Conservation (phyloP, 2,888 invertebrate genomes). For the Nephrocerus scutellatus region DNA sequence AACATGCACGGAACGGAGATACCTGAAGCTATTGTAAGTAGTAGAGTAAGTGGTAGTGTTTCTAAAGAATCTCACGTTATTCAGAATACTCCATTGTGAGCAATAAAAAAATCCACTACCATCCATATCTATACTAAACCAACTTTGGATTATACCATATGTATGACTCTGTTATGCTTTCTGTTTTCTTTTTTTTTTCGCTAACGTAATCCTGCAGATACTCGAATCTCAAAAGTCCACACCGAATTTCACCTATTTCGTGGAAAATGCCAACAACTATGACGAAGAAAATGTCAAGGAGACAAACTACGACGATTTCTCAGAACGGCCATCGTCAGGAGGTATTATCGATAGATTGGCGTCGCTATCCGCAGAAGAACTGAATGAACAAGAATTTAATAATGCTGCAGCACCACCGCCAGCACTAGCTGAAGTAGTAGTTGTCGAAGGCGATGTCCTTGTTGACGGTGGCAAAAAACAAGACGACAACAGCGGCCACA, state of each 20-base stretch:
- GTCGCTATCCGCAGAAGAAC: constrained; percentile 32
- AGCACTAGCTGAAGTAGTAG: too few species aligned
- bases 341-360: constrained; percentile 22
- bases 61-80: too few species aligned
- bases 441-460: constrained; percentile 8
- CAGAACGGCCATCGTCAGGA: constrained; percentile 25
- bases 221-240: constrained; percentile 38
- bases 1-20: too few species aligned
- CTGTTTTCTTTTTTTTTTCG: constrained; percentile 5
- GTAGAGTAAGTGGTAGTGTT: too few species aligned
- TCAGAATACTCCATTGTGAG: too few species aligned
- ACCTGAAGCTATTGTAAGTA: too few species aligned
- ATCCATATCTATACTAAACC: too few species aligned
- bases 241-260: constrained; percentile 30
- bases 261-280: constrained; percentile 13
- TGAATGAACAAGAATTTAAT: constrained; percentile 38
- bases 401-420: constrained; percentile 28
- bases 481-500: constrained; percentile 1
- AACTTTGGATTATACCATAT: too few species aligned
- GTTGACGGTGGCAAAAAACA: constrained; percentile 18
- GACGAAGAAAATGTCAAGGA: constrained; percentile 13
- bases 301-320: too few species aligned
- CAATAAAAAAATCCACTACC: too few species aligned
- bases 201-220: constrained; percentile 30
- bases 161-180: constrained; percentile 4